These are phyloP conservation scores for Schizothorax lantsangensis DNA, from an alignment of 2,797 vertebrate genomes.

Conservation along the genomic window DNA sequence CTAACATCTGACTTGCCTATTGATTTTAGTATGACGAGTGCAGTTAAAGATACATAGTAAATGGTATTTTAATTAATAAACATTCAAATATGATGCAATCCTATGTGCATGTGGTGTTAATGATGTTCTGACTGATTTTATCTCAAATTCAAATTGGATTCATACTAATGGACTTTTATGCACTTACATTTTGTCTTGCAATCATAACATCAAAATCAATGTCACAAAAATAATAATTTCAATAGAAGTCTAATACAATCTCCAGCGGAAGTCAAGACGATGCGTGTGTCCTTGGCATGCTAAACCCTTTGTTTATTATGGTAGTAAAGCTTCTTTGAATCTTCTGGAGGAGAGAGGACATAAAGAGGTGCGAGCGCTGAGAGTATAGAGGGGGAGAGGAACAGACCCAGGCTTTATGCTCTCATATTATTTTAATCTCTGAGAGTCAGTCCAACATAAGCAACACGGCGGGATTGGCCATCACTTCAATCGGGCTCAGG, in stretches of 20 bases:
- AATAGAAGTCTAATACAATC: background rate
- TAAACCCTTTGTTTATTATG: background rate
- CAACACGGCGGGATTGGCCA: conserved; percentile 74
- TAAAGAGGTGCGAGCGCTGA: conserved; percentile 38
- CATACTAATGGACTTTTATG: background rate
- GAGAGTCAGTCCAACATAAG: conserved; percentile 77
- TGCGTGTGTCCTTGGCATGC: background rate
- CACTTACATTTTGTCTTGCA: background rate
- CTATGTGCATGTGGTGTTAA: background rate
- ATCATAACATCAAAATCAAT: background rate
- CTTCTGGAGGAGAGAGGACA: conserved; percentile 29
- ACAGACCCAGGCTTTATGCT: conserved; percentile 76
- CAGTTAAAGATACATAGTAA: background rate
- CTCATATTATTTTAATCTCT: conserved; percentile 83
- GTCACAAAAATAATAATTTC: background rate
- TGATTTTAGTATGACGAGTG: background rate
- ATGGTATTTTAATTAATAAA: background rate
- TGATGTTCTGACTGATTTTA: background rate
- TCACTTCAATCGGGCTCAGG: conserved; percentile 77
- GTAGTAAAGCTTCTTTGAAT: conserved; percentile 8
- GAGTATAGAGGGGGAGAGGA: conserved; percentile 52
- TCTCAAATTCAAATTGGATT: background rate
- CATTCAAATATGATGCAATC: background rate
- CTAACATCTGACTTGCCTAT: background rate
- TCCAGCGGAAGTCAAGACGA: background rate